These are phyloP conservation scores for Tauraco hartlaubi DNA, from an alignment of 2,797 vertebrate species.

Conservation along the genomic window DNA sequence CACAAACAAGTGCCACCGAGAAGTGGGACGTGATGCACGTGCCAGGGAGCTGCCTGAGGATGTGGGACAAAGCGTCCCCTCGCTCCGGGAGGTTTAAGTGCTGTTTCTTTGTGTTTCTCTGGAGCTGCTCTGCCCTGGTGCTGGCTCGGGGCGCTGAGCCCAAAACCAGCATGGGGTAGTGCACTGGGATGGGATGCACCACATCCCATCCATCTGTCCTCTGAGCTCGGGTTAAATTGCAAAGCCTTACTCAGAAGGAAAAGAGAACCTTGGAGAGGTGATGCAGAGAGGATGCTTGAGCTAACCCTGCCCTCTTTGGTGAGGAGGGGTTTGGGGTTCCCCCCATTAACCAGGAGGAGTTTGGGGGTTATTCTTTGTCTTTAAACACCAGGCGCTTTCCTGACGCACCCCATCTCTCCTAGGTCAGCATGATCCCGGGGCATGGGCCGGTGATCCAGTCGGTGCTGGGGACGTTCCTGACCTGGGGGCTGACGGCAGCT, in stretches of 20 bases:
- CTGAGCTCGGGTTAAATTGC: accelerated
- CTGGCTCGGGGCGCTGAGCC: background rate
- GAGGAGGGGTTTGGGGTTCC: background rate
- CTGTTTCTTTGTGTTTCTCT: accelerated
- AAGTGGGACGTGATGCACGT: accelerated
- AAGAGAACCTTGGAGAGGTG: accelerated
- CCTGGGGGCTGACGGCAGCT: conserved; percentile 93
- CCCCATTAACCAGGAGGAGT: accelerated
- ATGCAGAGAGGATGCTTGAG: accelerated
- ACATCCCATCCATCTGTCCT: background rate
- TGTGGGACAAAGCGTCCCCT: background rate
- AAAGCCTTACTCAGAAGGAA: accelerated
- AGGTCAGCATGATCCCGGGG: conserved; percentile 88
- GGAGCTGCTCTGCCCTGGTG: background rate
- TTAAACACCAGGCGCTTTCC: accelerated
- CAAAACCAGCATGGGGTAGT: accelerated
- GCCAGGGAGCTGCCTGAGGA: background rate
- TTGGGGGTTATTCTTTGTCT: background rate
- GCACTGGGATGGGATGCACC: accelerated
- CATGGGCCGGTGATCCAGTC: conserved; percentile 87
- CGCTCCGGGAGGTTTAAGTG: accelerated
- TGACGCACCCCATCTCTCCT: accelerated
- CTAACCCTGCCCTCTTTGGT: accelerated
- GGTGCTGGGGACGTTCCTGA: conserved; percentile 91
- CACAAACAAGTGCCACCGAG: background rate